Evolutionary conservation across 1,140 invertebrate genomes (phyloP).

Genomic region (Prorops nasuta): DNA sequence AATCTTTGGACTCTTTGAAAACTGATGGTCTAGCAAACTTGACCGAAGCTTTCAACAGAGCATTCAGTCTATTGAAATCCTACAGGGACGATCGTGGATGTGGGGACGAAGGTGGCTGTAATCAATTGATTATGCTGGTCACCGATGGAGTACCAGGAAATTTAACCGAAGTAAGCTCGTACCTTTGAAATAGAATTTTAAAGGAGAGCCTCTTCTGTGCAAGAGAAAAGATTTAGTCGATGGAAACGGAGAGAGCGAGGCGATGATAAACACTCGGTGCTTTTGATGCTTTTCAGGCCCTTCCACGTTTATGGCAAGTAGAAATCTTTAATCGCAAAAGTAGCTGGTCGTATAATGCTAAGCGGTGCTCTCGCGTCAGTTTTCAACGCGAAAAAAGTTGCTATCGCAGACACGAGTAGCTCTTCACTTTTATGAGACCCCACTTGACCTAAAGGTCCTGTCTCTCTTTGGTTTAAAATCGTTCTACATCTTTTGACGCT

Average conservation of each 20-base stretch:
- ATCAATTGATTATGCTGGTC: conserved; percentile 98
- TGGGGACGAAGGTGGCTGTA: conserved; percentile 68
- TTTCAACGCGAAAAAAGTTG: conserved; percentile 3
- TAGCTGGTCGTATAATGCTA: conserved; percentile 1
- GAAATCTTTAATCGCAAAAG: not conserved
- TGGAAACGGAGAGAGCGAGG: too few relatives aligned
- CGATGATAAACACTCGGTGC: too few relatives aligned
- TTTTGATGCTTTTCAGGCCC: too few relatives aligned
- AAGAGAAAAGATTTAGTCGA: too few relatives aligned
- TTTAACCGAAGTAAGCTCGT: conserved; percentile 65
- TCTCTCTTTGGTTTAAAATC: too few relatives aligned
- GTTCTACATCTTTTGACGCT: too few relatives aligned
- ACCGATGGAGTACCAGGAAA: conserved; percentile 95
- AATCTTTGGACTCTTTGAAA: conserved; percentile 66
- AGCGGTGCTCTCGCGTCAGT: conserved; percentile 9
- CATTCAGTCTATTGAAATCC: conserved; percentile 80
- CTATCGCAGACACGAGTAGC: conserved; percentile 11
- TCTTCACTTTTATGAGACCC: conserved; percentile 21
- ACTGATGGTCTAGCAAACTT: conserved; percentile 84
- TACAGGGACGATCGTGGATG: conserved; percentile 63
- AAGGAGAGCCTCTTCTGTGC: too few relatives aligned
- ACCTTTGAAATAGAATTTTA: too few relatives aligned
- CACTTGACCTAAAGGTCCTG: conserved; percentile 9
- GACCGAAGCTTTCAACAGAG: conserved; percentile 76
- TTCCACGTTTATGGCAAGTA: too few relatives aligned